These are phyloP conservation scores for Dolomedes plantarius DNA, from an alignment of 2,888 invertebrate species.

Conservation along the genomic window DNA sequence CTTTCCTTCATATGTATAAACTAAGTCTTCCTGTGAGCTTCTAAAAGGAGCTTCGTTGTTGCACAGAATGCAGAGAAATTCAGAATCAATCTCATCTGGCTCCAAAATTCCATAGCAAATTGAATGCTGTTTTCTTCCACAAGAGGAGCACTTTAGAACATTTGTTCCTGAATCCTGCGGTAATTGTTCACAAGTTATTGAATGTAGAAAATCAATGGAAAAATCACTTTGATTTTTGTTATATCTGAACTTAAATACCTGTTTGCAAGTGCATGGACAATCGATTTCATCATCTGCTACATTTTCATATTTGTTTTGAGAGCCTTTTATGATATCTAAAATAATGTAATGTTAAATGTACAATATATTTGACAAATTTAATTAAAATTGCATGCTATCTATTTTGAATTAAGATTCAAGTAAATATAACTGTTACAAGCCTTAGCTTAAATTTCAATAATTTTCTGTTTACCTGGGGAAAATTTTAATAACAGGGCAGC, in stretches of 20 bases:
- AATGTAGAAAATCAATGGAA: slow-evolving; percentile 1
- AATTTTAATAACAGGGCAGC: too few relatives aligned
- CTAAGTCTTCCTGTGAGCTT: background rate
- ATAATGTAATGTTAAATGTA: too few relatives aligned
- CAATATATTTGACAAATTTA: too few relatives aligned
- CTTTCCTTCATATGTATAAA: slow-evolving; percentile 19
- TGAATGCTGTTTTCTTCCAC: slow-evolving; percentile 31
- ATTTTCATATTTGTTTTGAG: too few relatives aligned
- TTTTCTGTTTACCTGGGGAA: too few relatives aligned
- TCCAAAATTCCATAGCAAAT: slow-evolving; percentile 45
- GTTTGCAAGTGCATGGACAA: slow-evolving; percentile 40
- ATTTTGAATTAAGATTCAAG: too few relatives aligned
- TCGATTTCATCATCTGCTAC: background rate
- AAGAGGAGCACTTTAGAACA: slow-evolving; percentile 22
- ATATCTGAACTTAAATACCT: slow-evolving; percentile 7
- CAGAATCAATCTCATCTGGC: background rate
- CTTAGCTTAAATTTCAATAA: too few relatives aligned
- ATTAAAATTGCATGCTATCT: too few relatives aligned
- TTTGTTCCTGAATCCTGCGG: slow-evolving; percentile 22
- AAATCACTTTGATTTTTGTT: background rate
- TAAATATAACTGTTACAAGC: too few relatives aligned
- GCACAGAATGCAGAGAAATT: slow-evolving; percentile 39
- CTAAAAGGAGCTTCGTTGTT: slow-evolving; percentile 2
- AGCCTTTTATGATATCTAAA: background rate
- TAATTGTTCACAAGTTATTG: slow-evolving; percentile 2